These are phyloP conservation scores for Lacanobia oleracea DNA, from an alignment of 2,888 invertebrate species.

Conservation along the genomic window DNA sequence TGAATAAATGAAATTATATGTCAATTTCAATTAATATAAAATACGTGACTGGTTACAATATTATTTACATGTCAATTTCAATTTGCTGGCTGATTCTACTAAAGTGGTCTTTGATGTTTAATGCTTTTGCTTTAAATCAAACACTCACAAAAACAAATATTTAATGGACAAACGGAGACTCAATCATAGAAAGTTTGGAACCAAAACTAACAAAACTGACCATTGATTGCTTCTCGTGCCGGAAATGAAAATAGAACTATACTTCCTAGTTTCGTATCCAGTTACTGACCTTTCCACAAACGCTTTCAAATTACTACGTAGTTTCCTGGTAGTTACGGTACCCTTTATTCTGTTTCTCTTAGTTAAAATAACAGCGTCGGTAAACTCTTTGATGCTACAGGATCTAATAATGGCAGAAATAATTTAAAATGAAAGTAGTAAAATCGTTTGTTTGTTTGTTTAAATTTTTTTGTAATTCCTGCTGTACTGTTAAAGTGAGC, in stretches of 20 bases:
- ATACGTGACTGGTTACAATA: no score
- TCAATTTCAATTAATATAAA: no score
- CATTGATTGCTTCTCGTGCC: background rate
- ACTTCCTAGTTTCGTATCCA: background rate
- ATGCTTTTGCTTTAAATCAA: no score
- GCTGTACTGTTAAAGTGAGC: no score
- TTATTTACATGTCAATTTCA: no score
- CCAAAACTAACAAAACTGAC: background rate
- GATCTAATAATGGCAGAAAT: no score
- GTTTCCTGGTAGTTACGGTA: background rate
- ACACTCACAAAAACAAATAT: no score
- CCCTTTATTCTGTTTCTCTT: background rate
- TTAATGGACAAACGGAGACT: background rate
- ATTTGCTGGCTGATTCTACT: no score
- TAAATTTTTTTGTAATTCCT: no score
- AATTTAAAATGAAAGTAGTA: background rate
- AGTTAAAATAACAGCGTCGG: background rate
- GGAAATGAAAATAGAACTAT: background rate
- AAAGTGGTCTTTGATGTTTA: no score
- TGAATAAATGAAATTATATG: no score
- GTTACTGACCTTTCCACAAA: background rate
- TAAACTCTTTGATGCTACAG: background rate
- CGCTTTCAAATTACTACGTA: background rate
- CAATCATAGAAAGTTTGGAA: background rate
- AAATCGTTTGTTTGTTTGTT: no score